Conservation (phyloP, 2,113 vertebrate species). For the Rallus limicola region DNA sequence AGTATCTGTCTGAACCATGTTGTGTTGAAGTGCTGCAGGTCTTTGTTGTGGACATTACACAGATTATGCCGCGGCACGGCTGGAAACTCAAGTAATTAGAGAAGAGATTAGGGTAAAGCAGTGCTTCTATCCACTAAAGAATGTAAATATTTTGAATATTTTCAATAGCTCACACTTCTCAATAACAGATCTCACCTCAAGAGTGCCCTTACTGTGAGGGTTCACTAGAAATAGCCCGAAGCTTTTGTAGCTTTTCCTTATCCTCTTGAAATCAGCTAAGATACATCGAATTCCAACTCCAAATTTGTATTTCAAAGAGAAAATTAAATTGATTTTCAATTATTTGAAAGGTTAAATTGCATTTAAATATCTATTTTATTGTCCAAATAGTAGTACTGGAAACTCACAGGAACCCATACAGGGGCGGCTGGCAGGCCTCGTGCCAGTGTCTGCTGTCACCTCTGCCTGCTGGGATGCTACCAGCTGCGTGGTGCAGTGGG, state of each 20-base stretch:
- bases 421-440: not conserved
- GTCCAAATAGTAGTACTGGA: not conserved
- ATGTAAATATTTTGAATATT: conserved; percentile 73
- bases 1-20: not conserved
- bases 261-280: not conserved
- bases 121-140: conserved; percentile 49
- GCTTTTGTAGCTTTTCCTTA: not conserved
- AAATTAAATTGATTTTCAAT: not conserved
- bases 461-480: not conserved
- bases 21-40: not conserved
- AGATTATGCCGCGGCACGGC: not conserved
- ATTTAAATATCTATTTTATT: not conserved
- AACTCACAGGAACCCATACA: not conserved
- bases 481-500: fast-evolving
- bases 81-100: conserved; percentile 48
- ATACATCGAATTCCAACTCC: not conserved
- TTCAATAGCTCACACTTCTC: conserved; percentile 46
- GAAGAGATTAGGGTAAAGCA: conserved; percentile 55
- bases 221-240: not conserved
- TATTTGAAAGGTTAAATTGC: not conserved
- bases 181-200: conserved; percentile 45
- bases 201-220: conserved; percentile 8
- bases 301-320: not conserved
- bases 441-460: not conserved
- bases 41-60: not conserved